A percentile compares a stretch with the other conserved stretches of the same genome.
Evolutionary conservation across 2,888 invertebrate genomes (phyloP).

Genomic region (Lasioglossum vierecki): DNA sequence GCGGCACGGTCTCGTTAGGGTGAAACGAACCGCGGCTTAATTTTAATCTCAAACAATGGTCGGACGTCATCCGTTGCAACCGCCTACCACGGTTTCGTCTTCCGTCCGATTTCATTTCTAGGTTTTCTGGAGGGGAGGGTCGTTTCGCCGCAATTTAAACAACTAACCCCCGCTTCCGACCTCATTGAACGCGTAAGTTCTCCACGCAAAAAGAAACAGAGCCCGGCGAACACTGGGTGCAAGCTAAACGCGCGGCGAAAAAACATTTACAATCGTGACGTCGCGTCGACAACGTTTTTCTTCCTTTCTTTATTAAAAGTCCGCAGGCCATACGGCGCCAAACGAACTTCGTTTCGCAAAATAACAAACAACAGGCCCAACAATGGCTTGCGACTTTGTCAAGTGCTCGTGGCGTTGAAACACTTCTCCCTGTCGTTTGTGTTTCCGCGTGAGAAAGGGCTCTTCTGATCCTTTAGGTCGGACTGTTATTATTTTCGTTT

Average conservation of each 20-base stretch:
- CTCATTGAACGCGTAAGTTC: neutral
- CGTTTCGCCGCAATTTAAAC: neutral
- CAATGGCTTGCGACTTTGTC: neutral
- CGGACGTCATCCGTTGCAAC: conserved; percentile 33
- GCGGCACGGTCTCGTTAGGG: conserved; percentile 56
- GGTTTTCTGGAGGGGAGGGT: neutral
- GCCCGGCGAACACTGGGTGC: neutral
- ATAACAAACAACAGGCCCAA: neutral
- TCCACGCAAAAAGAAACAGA: neutral
- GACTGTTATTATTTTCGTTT: neutral
- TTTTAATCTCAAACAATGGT: conserved; percentile 65
- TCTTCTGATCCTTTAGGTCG: neutral
- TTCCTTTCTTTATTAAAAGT: neutral
- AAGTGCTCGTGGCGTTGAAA: neutral
- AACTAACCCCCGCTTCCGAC: neutral
- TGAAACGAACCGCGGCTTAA: conserved; percentile 57
- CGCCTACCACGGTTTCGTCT: neutral
- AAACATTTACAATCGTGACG: neutral
- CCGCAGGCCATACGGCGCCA: neutral
- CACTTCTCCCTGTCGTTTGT: neutral
- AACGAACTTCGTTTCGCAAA: neutral
- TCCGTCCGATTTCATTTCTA: conserved; percentile 15
- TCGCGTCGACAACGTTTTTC: neutral
- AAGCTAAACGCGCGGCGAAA: neutral
- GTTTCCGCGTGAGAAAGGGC: neutral